Base-by-base conservation (phyloP, 37 sponge, comb jelly and placozoan genomes). In the Halichondria panicea region DNA sequence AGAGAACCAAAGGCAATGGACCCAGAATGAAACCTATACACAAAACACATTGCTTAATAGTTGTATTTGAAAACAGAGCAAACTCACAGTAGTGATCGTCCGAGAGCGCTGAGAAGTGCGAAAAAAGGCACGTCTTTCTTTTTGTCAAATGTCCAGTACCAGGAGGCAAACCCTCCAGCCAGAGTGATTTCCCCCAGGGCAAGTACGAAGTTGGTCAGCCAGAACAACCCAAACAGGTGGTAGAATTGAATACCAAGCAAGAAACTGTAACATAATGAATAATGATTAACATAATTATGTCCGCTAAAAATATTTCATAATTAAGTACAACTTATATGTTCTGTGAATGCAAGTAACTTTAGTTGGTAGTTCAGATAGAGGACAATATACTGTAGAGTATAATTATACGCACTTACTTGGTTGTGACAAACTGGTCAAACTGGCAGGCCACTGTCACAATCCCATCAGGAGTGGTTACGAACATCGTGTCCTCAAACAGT, bases 121-220 rank as follows among this genome's bases (percentile, higher is more conserved):
- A 87, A 81, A 2, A 38, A 59, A 6, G 88, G 88, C 12, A 87
- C 74, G 68, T 87, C 82, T 74, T 91, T 84, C 22, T 67, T 63
- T 48, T 91, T 91, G 32, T 77, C 64, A 61, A 59, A 83, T 28
- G 94, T 81, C 99, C 99, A 95, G 78, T 98, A 98, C 84, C 84
- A 98, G 46, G 91, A 87, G 66, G 89, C 96, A 91, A 98, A 98
- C 53, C 92, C 94, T 27, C 99, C 99, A 58, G 99, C 99, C 66
- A 98, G 77, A 4, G 94, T 87, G 53, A 86, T 78, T 79, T 95
- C 89, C 27, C 94, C 94, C 33, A 93, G 88, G 15, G 96, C 99
- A 59, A 95, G 74, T 67, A 93, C 48, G 70, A 84, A 95, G 76
- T 98, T 95, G 43, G 71, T 60, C 28, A 88, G 39, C 99, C 99